These are phyloP conservation scores for Probaryconus sp. DNA, from an alignment of 1,140 invertebrate species.

Conservation along the genomic window DNA sequence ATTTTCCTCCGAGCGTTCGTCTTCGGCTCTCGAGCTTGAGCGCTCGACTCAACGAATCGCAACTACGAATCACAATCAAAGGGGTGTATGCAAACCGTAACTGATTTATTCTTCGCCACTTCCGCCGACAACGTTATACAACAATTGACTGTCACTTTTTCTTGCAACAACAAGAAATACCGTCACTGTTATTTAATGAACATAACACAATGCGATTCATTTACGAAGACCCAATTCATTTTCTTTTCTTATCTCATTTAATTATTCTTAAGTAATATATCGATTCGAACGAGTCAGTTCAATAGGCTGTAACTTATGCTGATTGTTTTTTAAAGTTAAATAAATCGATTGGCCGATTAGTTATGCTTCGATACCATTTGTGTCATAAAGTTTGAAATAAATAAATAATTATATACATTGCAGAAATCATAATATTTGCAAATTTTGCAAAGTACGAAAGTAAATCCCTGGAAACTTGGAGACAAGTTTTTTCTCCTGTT, in stretches of 20 bases:
- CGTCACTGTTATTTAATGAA: constrained; percentile 26
- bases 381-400: no score
- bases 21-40: constrained; percentile 2
- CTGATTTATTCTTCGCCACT: constrained; percentile 49
- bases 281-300: no score
- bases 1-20: constrained; percentile 50
- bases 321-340: no score
- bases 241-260: background rate
- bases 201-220: no score
- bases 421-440: no score
- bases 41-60: constrained; percentile 14
- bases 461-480: no score
- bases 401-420: no score
- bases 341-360: no score
- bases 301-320: no score
- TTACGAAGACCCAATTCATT: constrained; percentile 6
- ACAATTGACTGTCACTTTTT: constrained; percentile 35
- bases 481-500: no score
- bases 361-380: no score
- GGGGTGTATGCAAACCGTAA: constrained; percentile 52
- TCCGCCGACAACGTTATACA: constrained; percentile 40
- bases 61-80: constrained; percentile 52
- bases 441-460: no score
- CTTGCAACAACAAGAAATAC: background rate
- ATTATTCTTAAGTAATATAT: background rate